A percentile compares a stretch with the other conserved stretches of the same genome.
Evolutionary conservation across 2,113 vertebrate genomes (phyloP).

Genomic region (Osmerus eperlanus): DNA sequence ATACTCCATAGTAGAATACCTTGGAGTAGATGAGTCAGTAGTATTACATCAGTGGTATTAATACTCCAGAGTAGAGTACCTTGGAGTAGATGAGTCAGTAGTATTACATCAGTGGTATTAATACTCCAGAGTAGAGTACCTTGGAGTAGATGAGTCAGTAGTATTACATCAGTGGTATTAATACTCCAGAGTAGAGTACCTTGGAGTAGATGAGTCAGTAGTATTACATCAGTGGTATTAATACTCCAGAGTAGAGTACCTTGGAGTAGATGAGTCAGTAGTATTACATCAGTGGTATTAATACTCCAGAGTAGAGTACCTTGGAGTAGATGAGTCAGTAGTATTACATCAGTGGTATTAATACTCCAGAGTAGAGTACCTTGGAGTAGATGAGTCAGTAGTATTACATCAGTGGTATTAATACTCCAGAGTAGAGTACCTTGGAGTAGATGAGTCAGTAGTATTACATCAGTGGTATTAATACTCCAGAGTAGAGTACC

Average conservation of each 20-base stretch:
- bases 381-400: not conserved
- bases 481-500: slow-evolving; percentile 61
- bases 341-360: too few relatives aligned
- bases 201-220: not conserved
- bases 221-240: not conserved
- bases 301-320: not conserved
- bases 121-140: slow-evolving; percentile 60
- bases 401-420: not conserved
- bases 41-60: not conserved
- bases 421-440: slow-evolving; percentile 60
- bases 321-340: not conserved
- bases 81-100: slow-evolving; percentile 97
- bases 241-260: slow-evolving; percentile 60
- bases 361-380: too few relatives aligned
- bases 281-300: not conserved
- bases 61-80: slow-evolving; percentile 61
- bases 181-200: not conserved
- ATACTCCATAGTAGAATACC: slow-evolving; percentile 60
- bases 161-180: not conserved
- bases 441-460: slow-evolving; percentile 70
- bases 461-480: not conserved
- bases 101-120: not conserved
- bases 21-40: slow-evolving; percentile 61
- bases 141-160: slow-evolving; percentile 61
- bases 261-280: slow-evolving; percentile 61